Evolutionary conservation across 2,888 invertebrate species (phyloP), one percentile per base, ranked within the genome.

Genomic region (Eristalis arbustorum): DNA sequence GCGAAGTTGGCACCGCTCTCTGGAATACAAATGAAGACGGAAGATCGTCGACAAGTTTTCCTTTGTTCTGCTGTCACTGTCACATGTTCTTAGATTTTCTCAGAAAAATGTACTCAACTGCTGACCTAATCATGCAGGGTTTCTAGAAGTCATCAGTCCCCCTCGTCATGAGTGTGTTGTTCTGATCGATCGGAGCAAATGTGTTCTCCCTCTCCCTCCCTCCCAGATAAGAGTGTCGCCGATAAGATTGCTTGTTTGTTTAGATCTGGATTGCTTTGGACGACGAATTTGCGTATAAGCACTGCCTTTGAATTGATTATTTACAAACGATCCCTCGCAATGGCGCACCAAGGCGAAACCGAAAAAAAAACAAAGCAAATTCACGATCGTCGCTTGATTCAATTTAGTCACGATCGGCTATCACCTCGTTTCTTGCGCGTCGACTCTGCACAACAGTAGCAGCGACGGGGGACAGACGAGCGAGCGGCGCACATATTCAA

Each of bases 371-470:
- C 1, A 11, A 23, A 22, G 11, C 22, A 57, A 13, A 31, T 11
- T n/a, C 56, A 69, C 69, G 67, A 69, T 40, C 69, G 28, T 25
- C 22, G 77, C 57, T n/a, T 77, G 77, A 77, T 37, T 77, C 77
- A 28, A 64, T 77, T 71, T 57, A 57, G 37, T 28, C 69, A 71
- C 57, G 77, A 77, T 77, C 77, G 25, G 13, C 22, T 64, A 57
- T 63, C 62, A 69, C 49, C 68, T 67, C 62, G 34, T 62, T 76
- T 18, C 28, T 63, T 10, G 23, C 71, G 63, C 57, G n/a, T n/a
- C 62, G 57, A 63, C 42, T 64, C 25, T 77, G 59, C 23, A 23
- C 23, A 59, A 23, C n/a, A n/a, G 42, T 22, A 28, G 59, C 23
- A 28, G 59, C 23, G 25, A 14, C 4, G 23, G 57, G 11, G 57